Percentiles rank a stretch among this genome's conserved stretches.
phyloP scores from a whole-genome alignment of 2,797 vertebrate genomes.

The Myotis vivesi region DNA sequence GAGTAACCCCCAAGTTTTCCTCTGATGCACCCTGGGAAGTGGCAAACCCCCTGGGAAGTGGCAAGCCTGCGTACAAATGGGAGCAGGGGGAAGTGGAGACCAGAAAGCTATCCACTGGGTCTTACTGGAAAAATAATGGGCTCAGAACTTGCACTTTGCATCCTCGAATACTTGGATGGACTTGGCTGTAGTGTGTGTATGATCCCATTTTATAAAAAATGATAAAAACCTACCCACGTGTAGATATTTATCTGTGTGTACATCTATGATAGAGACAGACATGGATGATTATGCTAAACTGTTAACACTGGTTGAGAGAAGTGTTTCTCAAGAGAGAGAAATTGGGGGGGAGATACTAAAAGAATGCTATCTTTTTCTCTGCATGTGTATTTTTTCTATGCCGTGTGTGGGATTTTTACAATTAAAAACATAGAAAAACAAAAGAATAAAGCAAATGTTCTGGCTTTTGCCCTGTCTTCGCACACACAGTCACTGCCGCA shows the following conservation, averaged over 20 bases:
- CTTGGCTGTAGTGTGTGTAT: neutral
- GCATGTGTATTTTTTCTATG: neutral
- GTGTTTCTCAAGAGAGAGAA: neutral
- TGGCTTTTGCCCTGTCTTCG: neutral
- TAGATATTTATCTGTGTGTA: neutral
- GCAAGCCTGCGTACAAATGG: neutral
- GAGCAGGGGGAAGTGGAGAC: neutral
- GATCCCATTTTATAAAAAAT: neutral
- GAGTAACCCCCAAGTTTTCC: neutral
- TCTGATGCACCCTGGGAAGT: neutral
- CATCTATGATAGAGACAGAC: rapidly evolving
- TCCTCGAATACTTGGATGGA: neutral
- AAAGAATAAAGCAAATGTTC: neutral
- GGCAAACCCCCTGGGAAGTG: neutral
- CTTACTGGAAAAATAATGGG: neutral
- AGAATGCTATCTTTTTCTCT: neutral
- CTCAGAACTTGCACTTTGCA: neutral
- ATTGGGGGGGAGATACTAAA: rapidly evolving
- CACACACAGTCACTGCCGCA: neutral
- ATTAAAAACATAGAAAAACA: neutral
- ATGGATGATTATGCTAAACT: neutral
- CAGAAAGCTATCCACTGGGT: neutral
- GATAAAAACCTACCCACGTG: neutral
- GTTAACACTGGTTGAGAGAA: neutral
- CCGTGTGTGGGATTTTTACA: neutral